These are phyloP conservation scores for Byasa hedistus DNA, from an alignment of 2,888 invertebrate species.

Conservation along the genomic window DNA sequence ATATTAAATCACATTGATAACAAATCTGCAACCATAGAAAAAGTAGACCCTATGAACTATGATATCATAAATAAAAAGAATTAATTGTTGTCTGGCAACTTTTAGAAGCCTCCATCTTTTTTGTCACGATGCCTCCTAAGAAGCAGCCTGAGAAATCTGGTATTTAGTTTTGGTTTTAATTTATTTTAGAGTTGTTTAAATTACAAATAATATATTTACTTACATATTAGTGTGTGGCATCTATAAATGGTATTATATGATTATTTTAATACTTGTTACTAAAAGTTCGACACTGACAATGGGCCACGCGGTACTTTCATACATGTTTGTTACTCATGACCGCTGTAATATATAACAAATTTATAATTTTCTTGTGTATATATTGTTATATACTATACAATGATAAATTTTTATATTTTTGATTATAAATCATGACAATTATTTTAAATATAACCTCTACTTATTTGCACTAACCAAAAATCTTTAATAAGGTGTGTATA, in stretches of 20 bases:
- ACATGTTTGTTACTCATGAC: conserved; percentile 7
- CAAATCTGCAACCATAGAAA: background rate
- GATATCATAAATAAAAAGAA: background rate
- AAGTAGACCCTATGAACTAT: background rate
- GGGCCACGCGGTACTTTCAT: conserved; percentile 36
- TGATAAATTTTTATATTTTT: background rate
- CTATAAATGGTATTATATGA: background rate
- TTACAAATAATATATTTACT: background rate
- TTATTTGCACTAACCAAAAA: background rate
- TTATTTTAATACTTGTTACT: background rate
- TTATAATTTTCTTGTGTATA: background rate
- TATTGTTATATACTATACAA: background rate
- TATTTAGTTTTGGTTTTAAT: conserved; percentile 71
- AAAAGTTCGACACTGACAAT: conserved; percentile 12
- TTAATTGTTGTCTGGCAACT: conserved; percentile 39
- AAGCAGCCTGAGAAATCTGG: conserved; percentile 93
- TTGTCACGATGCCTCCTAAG: conserved; percentile 89
- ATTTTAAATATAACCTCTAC: background rate
- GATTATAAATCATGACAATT: background rate
- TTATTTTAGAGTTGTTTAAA: conserved; percentile 29
- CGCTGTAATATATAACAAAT: background rate
- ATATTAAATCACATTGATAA: background rate
- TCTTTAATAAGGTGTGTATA: too few species aligned
- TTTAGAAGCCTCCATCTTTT: conserved; percentile 66
- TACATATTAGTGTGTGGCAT: background rate